Base-by-base conservation (phyloP, 2,113 vertebrate species). In the Triplophysa rosa region DNA sequence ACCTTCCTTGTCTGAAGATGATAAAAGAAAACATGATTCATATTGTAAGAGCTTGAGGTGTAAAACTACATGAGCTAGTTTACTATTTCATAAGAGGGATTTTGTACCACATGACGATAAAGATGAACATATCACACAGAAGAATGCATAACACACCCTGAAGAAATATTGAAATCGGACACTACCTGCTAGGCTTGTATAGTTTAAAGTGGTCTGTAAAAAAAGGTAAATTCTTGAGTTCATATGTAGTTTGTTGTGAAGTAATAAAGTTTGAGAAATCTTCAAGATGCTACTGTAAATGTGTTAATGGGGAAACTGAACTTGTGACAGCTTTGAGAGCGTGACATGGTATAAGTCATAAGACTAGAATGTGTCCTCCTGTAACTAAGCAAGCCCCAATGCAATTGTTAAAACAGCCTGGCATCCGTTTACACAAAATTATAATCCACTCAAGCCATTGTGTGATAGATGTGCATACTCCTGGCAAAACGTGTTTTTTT, bases 11-110 rank as follows among this genome's bases (percentile, higher is more conserved):
- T 47, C 7, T 11, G 33, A 40, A 9, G 69, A 84, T 68, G 16
- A 83, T 84, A 78, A 84, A 83, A 82, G 77, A 81, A 80, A 83
- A 82, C 67, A 2, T 7, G 26, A 70, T 92, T 40, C 87, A 91
- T 90, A 87, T 90, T 91, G 89, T 2, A 92, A 63, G 40, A 17
- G 23, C 69, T 10, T 1, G 3, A 52, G 79, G 84, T 86, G 84
- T 88, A 68, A 83, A 83, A 70, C 76, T 75, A 66, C 56, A 24
- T 10, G 67, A 80, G 67, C 76, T 65, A 77, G 65, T 78, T 52
- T 65, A 54, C 23, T 52, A 14, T 62, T n/a, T 79, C 29, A 72
- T 78, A 81, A 29, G 40, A 13, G 61, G 45, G 2, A 59, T 70
- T 71, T 21, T 10, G 4, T 2, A 13, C 13, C 1, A 12, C 3